phyloP scores from a whole-genome alignment of 2,888 invertebrate species.

The Aelia acuminata region DNA sequence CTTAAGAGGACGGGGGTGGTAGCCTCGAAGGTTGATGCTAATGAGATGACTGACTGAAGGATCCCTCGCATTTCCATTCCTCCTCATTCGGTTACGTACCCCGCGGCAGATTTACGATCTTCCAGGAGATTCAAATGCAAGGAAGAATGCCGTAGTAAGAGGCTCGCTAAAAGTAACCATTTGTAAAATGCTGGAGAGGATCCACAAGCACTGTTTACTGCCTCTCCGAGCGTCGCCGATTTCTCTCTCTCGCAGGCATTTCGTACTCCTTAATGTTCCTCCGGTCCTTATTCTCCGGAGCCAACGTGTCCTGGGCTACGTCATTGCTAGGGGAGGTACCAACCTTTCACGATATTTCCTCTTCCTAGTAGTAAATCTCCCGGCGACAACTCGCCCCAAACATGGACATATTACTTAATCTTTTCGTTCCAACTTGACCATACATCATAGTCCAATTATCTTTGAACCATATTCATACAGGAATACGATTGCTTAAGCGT shows the following conservation, averaged over 20 bases:
- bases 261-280: constrained; percentile 41
- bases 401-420: background rate
- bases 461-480: background rate
- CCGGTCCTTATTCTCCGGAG: constrained; percentile 22
- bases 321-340: background rate
- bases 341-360: background rate
- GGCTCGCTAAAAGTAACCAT: constrained; percentile 31
- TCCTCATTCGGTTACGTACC: constrained; percentile 21
- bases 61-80: constrained; percentile 32
- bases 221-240: background rate
- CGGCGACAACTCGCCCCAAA: background rate
- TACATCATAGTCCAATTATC: background rate
- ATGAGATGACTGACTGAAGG: constrained; percentile 19
- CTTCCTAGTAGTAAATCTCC: background rate
- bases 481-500: background rate
- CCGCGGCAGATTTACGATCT: constrained; percentile 33
- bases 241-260: constrained; percentile 9
- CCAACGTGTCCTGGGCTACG: background rate
- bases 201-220: background rate
- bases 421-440: background rate
- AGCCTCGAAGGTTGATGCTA: constrained; percentile 12
- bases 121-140: constrained; percentile 11
- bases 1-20: background rate
- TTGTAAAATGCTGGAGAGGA: constrained; percentile 36
- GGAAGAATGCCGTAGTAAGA: constrained; percentile 43